Evolutionary conservation across 2,113 vertebrate genomes (phyloP).

Genomic region (Gambusia holbrooki): DNA sequence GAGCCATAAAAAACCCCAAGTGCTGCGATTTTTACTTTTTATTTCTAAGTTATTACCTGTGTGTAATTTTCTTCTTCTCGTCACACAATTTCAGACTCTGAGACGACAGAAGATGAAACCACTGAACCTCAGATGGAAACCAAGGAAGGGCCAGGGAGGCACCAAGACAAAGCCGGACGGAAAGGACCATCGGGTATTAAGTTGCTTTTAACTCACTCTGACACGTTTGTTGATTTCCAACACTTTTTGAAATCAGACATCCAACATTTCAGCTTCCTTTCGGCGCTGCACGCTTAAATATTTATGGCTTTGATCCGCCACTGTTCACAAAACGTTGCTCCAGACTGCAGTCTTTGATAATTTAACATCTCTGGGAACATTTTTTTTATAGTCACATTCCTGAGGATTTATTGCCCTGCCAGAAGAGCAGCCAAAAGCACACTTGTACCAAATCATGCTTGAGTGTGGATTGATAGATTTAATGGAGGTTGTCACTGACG

Average conservation of each 20-base stretch:
- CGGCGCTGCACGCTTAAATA: not conserved
- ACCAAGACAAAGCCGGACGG: slow-evolving; percentile 83
- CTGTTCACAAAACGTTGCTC: not conserved
- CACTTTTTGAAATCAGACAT: not conserved
- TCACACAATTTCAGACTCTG: slow-evolving; percentile 85
- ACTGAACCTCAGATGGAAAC: slow-evolving; percentile 89
- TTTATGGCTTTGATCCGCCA: not conserved
- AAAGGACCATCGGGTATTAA: slow-evolving; percentile 85
- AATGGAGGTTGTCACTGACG: slow-evolving; percentile 18
- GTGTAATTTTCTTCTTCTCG: slow-evolving; percentile 10
- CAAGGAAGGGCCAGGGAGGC: slow-evolving; percentile 79
- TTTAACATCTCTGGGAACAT: slow-evolving; percentile 6
- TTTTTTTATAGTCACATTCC: slow-evolving; percentile 9
- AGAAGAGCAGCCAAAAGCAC: slow-evolving; percentile 41
- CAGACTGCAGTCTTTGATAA: slow-evolving; percentile 2
- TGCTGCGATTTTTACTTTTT: slow-evolving; percentile 35
- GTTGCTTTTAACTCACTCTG: not conserved
- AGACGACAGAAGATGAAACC: slow-evolving; percentile 96
- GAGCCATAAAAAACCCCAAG: too few species aligned
- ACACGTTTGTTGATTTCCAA: not conserved
- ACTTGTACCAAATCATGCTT: slow-evolving; percentile 35
- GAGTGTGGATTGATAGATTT: slow-evolving; percentile 30
- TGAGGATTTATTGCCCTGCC: slow-evolving; percentile 22
- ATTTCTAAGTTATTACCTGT: not conserved
- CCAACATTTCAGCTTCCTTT: not conserved